Percentiles rank a stretch among this genome's conserved stretches.
These are phyloP conservation scores for Gadopsis bispinosus DNA, from an alignment of 2,797 vertebrate genomes.

Conservation along the genomic window DNA sequence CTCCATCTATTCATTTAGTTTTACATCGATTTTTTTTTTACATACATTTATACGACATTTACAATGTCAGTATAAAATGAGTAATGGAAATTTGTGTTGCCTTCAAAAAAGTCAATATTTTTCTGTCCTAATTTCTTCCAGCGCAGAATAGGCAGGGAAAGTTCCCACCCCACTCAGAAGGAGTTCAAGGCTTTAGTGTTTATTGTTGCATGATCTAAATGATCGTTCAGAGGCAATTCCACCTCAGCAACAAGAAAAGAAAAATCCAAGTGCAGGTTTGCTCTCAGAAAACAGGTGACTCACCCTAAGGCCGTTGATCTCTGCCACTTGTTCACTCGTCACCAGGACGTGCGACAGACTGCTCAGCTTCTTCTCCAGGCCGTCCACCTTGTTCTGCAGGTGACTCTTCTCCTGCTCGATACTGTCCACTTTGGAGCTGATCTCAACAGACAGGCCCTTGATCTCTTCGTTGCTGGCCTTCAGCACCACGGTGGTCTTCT, in stretches of 20 bases:
- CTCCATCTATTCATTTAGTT: background rate
- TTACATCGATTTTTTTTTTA: no score
- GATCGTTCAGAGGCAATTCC: background rate
- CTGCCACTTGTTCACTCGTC: constrained; percentile 79
- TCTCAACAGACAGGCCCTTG: constrained; percentile 89
- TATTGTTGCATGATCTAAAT: background rate
- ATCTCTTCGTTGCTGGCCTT: constrained; percentile 92
- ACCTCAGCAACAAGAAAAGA: background rate
- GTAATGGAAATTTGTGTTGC: background rate
- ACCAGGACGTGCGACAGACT: constrained; percentile 82
- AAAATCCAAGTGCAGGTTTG: background rate
- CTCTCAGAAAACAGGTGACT: constrained; percentile 63
- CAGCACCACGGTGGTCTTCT: constrained; percentile 88
- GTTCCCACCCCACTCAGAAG: background rate
- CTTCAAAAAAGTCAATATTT: background rate
- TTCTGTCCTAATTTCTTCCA: background rate
- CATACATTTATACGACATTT: background rate
- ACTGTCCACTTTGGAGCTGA: constrained; percentile 89
- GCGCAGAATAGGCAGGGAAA: background rate
- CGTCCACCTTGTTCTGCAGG: constrained; percentile 88
- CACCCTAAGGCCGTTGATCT: constrained; percentile 91
- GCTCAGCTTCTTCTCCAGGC: constrained; percentile 90
- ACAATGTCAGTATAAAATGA: background rate
- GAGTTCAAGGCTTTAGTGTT: background rate
- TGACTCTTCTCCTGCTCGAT: constrained; percentile 89